phyloP scores from a whole-genome alignment of 1,140 invertebrate species.

The Bombus soroeensis region DNA sequence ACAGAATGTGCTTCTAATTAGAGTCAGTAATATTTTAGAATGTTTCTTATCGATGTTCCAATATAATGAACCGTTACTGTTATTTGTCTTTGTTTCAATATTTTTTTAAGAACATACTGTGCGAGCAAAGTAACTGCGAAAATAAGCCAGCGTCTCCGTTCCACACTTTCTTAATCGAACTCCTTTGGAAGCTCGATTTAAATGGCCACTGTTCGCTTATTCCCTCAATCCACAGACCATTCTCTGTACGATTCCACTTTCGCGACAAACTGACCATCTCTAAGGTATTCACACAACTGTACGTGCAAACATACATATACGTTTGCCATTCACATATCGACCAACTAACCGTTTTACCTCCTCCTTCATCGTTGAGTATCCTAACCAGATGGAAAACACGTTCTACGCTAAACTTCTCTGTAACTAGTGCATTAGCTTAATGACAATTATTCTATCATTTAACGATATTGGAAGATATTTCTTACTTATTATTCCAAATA shows the following conservation, averaged over 20 bases:
- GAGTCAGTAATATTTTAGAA: not conserved
- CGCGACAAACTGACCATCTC: conserved; percentile 3
- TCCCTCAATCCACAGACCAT: not conserved
- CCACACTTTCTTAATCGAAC: not conserved
- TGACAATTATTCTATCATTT: not conserved
- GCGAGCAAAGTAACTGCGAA: no score
- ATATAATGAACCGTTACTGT: not conserved
- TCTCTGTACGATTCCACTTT: conserved; percentile 5
- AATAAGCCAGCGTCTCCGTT: not conserved
- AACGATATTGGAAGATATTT: no score
- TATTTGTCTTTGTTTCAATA: no score
- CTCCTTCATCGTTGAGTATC: not conserved
- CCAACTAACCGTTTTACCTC: not conserved
- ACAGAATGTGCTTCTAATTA: not conserved
- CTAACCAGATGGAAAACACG: not conserved
- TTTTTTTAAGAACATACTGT: no score
- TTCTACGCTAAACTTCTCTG: not conserved
- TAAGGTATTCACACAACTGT: not conserved
- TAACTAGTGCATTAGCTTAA: not conserved
- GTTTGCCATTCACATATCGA: not conserved
- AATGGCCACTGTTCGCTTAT: not conserved
- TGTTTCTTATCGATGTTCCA: not conserved
- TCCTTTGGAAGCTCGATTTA: not conserved
- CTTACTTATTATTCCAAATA: no score
- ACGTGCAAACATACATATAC: not conserved